A percentile compares a stretch with the other conserved stretches of the same genome.
Evolutionary conservation across 2,888 invertebrate species (phyloP).

Genomic region (Spilarctia lutea): DNA sequence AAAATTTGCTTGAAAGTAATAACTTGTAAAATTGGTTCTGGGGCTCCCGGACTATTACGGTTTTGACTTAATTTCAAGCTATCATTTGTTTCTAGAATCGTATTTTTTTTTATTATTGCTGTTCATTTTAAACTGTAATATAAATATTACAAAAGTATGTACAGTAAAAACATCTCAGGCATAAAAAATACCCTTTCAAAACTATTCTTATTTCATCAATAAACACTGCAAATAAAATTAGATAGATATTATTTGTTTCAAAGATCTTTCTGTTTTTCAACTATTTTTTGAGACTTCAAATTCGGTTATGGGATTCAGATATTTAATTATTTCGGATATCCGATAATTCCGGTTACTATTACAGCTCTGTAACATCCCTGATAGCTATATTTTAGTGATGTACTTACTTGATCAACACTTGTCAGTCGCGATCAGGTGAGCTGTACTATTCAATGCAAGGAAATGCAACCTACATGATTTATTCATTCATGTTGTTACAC

Average conservation of each 20-base stretch:
- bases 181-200: too few relatives aligned
- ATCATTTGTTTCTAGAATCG: too few relatives aligned
- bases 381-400: slow-evolving; percentile 40
- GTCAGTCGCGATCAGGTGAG: neutral
- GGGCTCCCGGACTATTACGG: too few relatives aligned
- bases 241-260: neutral
- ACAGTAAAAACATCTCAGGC: neutral
- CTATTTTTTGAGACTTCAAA: neutral
- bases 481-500: slow-evolving; percentile 34
- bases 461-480: slow-evolving; percentile 7
- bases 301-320: neutral
- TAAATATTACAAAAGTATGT: neutral
- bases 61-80: neutral
- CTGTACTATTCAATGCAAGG: slow-evolving; percentile 21
- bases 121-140: neutral
- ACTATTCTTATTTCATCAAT: too few relatives aligned
- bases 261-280: neutral
- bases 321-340: neutral
- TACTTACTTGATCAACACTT: slow-evolving; percentile 27
- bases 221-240: too few relatives aligned
- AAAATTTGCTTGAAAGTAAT: too few relatives aligned
- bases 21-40: too few relatives aligned
- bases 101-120: neutral
- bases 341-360: neutral
- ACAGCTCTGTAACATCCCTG: neutral